A percentile compares a stretch with the other conserved stretches of the same genome.
phyloP scores from a whole-genome alignment of 2,113 vertebrate genomes.

The Ptilorrhoa leucosticta region DNA sequence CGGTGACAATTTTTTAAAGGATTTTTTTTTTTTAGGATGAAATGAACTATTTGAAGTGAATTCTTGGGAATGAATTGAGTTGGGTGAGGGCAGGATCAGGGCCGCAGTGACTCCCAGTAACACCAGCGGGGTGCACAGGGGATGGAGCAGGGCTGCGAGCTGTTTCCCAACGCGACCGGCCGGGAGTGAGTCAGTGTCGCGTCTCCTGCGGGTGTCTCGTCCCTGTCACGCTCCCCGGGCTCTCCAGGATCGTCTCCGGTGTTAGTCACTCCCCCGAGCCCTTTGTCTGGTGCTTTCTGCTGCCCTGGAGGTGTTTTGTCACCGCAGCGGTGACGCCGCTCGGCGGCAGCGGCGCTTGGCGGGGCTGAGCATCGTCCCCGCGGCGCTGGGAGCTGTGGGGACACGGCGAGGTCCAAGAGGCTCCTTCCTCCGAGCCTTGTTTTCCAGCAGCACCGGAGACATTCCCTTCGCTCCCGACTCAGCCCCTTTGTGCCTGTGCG shows the following conservation, averaged over 20 bases:
- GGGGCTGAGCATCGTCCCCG: background rate
- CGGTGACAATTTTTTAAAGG: too few species aligned
- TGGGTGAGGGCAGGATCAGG: background rate
- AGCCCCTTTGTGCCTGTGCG: accelerated
- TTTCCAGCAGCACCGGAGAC: accelerated
- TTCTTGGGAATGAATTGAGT: accelerated
- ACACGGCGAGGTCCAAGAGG: accelerated
- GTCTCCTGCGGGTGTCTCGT: accelerated
- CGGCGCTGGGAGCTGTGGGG: accelerated
- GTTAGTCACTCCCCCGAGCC: background rate
- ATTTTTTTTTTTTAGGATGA: background rate
- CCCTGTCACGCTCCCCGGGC: background rate
- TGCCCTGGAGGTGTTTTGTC: accelerated
- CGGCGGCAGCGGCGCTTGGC: accelerated
- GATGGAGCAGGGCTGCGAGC: background rate
- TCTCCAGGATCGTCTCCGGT: background rate
- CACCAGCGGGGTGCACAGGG: accelerated
- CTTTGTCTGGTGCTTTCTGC: background rate
- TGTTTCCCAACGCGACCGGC: accelerated
- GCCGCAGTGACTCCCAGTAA: accelerated
- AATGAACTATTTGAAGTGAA: background rate
- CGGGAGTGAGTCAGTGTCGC: background rate
- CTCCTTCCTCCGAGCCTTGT: accelerated
- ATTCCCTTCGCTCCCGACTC: accelerated
- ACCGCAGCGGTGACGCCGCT: accelerated